phyloP scores from a whole-genome alignment of 30 jellyfish, hydroid and myxozoan species.

The Cassiopea andromeda region DNA sequence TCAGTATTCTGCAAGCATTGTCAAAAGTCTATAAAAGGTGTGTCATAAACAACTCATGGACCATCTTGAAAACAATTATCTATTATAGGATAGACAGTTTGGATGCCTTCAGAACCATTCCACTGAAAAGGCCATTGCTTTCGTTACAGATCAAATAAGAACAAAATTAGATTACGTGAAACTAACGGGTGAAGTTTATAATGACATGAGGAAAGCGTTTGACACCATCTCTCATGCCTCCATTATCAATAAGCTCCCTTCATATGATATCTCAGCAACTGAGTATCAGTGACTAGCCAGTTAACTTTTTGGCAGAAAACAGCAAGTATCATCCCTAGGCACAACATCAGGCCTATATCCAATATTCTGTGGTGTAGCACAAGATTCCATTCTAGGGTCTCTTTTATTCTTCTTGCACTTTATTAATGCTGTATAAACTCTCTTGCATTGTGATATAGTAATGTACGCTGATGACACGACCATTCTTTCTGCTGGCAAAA shows the following conservation, averaged over 20 bases:
- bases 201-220: slow-evolving; percentile 69
- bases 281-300: slow-evolving; percentile 43
- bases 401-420: slow-evolving; percentile 16
- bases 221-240: slow-evolving; percentile 57
- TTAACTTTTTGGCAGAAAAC: slow-evolving; percentile 42
- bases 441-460: slow-evolving; percentile 22
- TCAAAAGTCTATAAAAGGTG: slow-evolving; percentile 42
- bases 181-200: slow-evolving; percentile 54
- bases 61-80: slow-evolving; percentile 12
- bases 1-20: slow-evolving; percentile 56
- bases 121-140: slow-evolving; percentile 74
- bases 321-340: slow-evolving; percentile 24
- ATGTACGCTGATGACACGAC: slow-evolving; percentile 59
- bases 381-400: slow-evolving; percentile 71
- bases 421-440: slow-evolving; percentile 10
- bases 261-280: slow-evolving; percentile 37
- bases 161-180: slow-evolving; percentile 51
- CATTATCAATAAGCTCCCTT: slow-evolving; percentile 50
- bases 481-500: background rate
- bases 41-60: background rate
- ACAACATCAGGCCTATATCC: slow-evolving; percentile 38
- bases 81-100: slow-evolving; percentile 49
- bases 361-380: slow-evolving; percentile 59
- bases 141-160: slow-evolving; percentile 64
- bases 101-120: slow-evolving; percentile 64